These are phyloP conservation scores for Microcebus murinus DNA, from an alignment of 2,113 vertebrate species.

Conservation along the genomic window DNA sequence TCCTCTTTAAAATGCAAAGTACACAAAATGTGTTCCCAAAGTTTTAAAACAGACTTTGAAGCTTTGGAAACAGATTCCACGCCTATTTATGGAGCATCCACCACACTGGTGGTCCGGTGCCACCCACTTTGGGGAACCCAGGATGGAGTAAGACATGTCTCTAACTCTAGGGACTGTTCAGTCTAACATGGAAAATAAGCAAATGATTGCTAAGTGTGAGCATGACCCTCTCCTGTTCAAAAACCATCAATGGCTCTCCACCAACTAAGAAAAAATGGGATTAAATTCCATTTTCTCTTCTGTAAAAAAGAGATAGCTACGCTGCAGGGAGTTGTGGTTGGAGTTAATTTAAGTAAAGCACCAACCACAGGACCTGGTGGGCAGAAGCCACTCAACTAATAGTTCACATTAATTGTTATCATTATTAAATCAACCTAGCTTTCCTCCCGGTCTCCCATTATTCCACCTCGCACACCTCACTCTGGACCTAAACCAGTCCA, in stretches of 20 bases:
- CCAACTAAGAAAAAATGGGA: neutral
- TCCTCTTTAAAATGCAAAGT: neutral
- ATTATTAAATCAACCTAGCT: neutral
- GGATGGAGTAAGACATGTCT: neutral
- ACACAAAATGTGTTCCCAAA: neutral
- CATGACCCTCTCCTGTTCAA: neutral
- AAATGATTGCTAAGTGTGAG: neutral
- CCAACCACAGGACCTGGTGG: neutral
- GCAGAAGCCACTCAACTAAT: neutral
- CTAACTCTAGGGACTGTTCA: neutral
- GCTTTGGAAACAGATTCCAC: neutral
- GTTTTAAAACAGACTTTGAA: neutral
- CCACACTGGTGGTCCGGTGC: rapidly evolving
- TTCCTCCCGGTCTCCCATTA: neutral
- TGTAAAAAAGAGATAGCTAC: neutral
- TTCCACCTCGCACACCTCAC: neutral
- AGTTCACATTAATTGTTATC: neutral
- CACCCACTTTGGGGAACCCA: neutral
- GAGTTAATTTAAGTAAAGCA: neutral
- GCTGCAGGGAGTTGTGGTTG: neutral
- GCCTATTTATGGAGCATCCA: neutral
- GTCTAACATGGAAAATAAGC: neutral
- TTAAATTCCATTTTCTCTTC: neutral
- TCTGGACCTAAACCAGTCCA: neutral
- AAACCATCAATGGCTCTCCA: neutral